These are phyloP conservation scores for Ophioninae sp. DNA, from an alignment of 2,888 invertebrate species.

Conservation along the genomic window DNA sequence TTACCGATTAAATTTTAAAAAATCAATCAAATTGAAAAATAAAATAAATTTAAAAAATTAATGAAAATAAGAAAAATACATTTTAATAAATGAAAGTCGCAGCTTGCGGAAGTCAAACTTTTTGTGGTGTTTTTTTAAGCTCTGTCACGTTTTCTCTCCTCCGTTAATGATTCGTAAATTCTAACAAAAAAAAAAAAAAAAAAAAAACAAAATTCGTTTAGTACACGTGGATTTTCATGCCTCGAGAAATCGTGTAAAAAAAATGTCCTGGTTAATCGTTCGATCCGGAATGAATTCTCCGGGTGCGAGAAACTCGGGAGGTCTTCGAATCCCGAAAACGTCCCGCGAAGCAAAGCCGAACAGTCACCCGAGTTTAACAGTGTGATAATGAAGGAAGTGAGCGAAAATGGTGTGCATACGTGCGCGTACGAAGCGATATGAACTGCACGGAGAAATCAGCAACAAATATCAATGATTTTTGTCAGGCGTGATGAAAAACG, in stretches of 20 bases:
- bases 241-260: neutral
- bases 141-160: neutral
- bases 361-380: conserved; percentile 4
- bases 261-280: neutral
- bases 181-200: neutral
- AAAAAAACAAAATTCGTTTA: neutral
- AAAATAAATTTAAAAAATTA: too few relatives aligned
- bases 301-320: conserved; percentile 9
- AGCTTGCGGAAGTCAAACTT: neutral
- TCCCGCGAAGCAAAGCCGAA: conserved; percentile 12
- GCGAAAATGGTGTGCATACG: conserved; percentile 33
- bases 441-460: neutral
- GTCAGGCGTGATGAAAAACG: neutral
- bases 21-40: too few relatives aligned
- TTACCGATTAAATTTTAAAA: too few relatives aligned
- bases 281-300: neutral
- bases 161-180: neutral
- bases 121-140: neutral
- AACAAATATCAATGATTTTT: neutral
- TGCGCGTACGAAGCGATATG: conserved; percentile 24
- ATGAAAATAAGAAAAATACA: too few relatives aligned
- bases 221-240: neutral
- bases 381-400: conserved; percentile 29
- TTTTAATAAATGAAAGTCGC: too few relatives aligned
- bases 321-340: conserved; percentile 11